These are phyloP conservation scores for Megalurothrips usitatus DNA, from an alignment of 2,888 invertebrate species.

Conservation along the genomic window DNA sequence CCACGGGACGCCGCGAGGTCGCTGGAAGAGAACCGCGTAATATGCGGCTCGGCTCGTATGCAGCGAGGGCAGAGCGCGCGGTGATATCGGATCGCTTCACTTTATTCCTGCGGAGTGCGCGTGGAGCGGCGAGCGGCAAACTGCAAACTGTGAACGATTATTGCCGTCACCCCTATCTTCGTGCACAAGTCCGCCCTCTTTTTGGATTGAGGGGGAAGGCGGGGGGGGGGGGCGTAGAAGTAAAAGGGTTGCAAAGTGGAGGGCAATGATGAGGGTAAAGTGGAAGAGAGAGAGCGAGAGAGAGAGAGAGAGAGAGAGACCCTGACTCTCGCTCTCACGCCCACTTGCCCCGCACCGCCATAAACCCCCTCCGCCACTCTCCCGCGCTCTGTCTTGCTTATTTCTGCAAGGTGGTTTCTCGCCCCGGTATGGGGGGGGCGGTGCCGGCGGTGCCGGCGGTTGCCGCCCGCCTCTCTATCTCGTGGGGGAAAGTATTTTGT, in stretches of 20 bases:
- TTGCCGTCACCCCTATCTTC: background rate
- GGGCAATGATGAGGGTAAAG: background rate
- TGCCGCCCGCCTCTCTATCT: background rate
- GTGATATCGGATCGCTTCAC: no score
- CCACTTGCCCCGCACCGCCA: background rate
- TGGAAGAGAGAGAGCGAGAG: background rate
- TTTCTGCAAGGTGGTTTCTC: background rate
- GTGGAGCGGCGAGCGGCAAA: no score
- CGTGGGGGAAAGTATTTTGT: slow-evolving; percentile 6
- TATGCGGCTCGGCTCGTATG: no score
- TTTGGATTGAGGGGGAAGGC: background rate
- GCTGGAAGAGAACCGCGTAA: no score
- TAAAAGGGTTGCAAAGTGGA: background rate
- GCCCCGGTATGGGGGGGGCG: background rate
- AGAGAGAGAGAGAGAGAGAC: no score
- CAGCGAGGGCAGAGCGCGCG: no score
- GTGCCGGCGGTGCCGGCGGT: no score
- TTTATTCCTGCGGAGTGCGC: no score
- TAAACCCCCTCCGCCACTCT: background rate
- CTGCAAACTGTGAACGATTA: no score
- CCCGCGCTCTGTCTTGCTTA: background rate
- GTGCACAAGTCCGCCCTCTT: background rate
- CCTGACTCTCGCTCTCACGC: slow-evolving; percentile 6
- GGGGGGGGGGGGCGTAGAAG: background rate
- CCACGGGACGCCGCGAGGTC: no score